Evolutionary conservation across 2,888 invertebrate genomes (phyloP), one percentile per base, ranked within the genome.

Genomic region (Galerucella pusilla): DNA sequence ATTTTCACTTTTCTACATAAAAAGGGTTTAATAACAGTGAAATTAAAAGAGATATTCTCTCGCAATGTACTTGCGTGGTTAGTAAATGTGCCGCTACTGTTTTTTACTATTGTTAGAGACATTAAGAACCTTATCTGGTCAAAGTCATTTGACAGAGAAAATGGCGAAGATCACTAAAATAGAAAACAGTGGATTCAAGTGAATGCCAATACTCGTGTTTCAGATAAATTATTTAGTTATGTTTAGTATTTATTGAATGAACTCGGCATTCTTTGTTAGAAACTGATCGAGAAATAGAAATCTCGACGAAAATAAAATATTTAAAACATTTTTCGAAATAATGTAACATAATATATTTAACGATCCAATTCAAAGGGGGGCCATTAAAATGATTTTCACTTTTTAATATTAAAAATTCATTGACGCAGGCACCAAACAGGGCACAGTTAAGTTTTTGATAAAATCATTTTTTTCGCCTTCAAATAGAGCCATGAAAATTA

Each of bases 141-240:
- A 63, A 63, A 42, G 63, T n/a, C 52, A 52, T 52, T 35, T 16
- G 10, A 42, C n/a, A 42, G 63, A 63, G 63, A 63, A 63, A 42
- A 63, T 42, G 63, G 63, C 45, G 35, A 63, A 16, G 63, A 63
- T 63, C 63, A n/a, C 42, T 63, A n/a, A 63, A 63, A 63, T 63
- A 63, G 63, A 63, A 63, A 63, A 63, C 63, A 9, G n/a, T 42
- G 9, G 35, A 42, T 28, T 9, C 16, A 42, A 42, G 63, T 16
- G 54, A 71, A 71, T 71, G 64, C 71, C 45, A 49, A 61, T 61
- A 69, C 69, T 25, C 52, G 28, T 65, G 54, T 64, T 65, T 54
- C 20, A 63, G 63, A 63, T 42, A 63, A 42, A 45, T 63, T 35
- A 16, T 63, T 63, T 63, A 63, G 25, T 63, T 63, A 35, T n/a